Conservation (phyloP, 2,888 invertebrate genomes). For the Koerneria pararmatus region DNA sequence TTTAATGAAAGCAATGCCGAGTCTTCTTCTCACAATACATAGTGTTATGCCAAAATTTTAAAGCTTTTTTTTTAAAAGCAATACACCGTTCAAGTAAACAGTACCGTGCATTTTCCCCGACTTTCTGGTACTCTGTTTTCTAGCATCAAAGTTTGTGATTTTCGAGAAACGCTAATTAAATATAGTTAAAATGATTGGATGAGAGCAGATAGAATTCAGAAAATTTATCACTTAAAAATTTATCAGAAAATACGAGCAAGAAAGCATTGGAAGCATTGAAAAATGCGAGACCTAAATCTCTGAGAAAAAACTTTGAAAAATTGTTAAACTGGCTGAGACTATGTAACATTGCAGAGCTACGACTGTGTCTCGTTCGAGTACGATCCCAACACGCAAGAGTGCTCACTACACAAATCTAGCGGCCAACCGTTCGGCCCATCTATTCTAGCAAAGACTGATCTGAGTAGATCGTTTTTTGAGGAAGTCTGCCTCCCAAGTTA, state of each 20-base stretch:
- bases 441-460: constrained; percentile 39
- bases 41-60: too few relatives aligned
- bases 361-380: constrained; percentile 55
- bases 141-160: too few relatives aligned
- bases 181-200: too few relatives aligned
- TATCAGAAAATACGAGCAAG: neutral
- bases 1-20: too few relatives aligned
- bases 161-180: too few relatives aligned
- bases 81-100: too few relatives aligned
- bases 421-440: constrained; percentile 52
- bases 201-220: too few relatives aligned
- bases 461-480: constrained; percentile 47
- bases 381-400: constrained; percentile 47
- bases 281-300: neutral
- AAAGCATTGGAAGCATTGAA: neutral
- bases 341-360: constrained; percentile 28
- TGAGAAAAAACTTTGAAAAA: neutral
- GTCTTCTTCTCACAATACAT: too few relatives aligned
- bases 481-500: constrained; percentile 54
- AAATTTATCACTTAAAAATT: neutral
- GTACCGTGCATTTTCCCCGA: too few relatives aligned
- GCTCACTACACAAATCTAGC: constrained; percentile 37
- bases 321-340: neutral
- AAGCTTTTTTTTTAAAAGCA: too few relatives aligned
- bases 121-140: too few relatives aligned